Percentiles rank a stretch among this genome's conserved stretches.
phyloP scores from a whole-genome alignment of 1,140 invertebrate genomes.

The Solenopsis invicta region DNA sequence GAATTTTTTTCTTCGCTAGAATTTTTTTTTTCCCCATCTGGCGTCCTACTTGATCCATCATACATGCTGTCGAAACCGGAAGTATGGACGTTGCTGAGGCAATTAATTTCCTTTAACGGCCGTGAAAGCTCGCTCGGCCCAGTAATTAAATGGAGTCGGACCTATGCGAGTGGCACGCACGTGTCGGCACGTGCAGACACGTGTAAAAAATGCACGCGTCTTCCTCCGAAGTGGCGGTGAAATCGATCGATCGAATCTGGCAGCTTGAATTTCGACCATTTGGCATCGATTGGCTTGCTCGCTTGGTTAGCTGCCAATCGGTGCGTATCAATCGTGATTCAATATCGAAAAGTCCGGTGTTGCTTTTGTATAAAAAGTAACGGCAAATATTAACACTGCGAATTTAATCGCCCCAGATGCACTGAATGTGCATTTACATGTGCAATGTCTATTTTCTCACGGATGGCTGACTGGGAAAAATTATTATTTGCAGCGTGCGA shows the following conservation, averaged over 20 bases:
- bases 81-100: constrained; percentile 32
- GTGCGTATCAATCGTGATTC: constrained; percentile 24
- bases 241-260: constrained; percentile 40
- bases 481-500: background rate
- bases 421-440: background rate
- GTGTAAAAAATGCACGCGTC: constrained; percentile 45
- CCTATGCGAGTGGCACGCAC: constrained; percentile 46
- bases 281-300: constrained; percentile 7
- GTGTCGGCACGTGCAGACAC: constrained; percentile 34
- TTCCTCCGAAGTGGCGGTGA: constrained; percentile 20
- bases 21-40: constrained; percentile 37
- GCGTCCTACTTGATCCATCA: constrained; percentile 55
- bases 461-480: background rate
- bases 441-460: constrained; percentile 15
- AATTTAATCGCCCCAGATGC: constrained; percentile 33
- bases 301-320: constrained; percentile 37
- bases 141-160: constrained; percentile 49
- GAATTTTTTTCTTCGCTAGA: background rate
- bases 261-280: constrained; percentile 10
- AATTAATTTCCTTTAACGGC: constrained; percentile 62
- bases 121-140: constrained; percentile 52
- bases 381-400: constrained; percentile 49
- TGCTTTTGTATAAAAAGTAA: constrained; percentile 33
- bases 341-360: constrained; percentile 40
- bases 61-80: constrained; percentile 48